Evolutionary conservation across 2,113 vertebrate species (phyloP).

Genomic region (Nothoprocta perdicaria): DNA sequence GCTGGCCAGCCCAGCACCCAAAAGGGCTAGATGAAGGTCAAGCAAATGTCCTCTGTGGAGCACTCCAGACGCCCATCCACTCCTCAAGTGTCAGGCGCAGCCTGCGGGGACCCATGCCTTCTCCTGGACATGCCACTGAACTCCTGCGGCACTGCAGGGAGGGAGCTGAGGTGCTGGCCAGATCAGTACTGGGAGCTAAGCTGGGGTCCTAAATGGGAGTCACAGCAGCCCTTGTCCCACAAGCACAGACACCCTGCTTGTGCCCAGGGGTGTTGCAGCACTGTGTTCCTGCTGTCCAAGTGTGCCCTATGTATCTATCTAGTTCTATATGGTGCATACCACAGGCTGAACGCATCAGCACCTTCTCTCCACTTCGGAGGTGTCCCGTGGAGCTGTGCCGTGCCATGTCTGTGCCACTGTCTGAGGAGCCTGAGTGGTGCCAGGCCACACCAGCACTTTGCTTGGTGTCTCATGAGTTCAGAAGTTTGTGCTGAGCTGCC

Average conservation of each 20-base stretch:
- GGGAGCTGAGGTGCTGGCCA: neutral
- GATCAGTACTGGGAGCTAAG: neutral
- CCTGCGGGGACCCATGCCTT: rapidly evolving
- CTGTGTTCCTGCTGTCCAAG: neutral
- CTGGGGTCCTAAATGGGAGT: neutral
- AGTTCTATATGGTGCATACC: neutral
- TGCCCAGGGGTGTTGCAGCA: neutral
- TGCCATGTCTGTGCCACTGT: neutral
- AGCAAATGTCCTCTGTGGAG: rapidly evolving
- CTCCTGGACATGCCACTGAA: neutral
- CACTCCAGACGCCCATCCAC: rapidly evolving
- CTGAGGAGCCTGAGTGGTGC: neutral
- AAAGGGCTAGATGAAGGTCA: neutral
- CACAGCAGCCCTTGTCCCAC: neutral
- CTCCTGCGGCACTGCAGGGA: neutral
- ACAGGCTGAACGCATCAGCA: neutral
- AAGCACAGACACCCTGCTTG: neutral
- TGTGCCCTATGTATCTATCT: neutral
- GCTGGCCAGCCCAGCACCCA: neutral
- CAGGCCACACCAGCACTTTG: neutral
- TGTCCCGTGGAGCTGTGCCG: conserved; percentile 31
- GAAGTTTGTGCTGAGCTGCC: conserved; percentile 12
- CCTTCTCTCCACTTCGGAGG: neutral
- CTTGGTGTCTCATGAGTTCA: neutral
- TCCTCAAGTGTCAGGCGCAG: neutral